phyloP scores from a whole-genome alignment of 2,797 vertebrate genomes.

The Gymnothorax reevesii region DNA sequence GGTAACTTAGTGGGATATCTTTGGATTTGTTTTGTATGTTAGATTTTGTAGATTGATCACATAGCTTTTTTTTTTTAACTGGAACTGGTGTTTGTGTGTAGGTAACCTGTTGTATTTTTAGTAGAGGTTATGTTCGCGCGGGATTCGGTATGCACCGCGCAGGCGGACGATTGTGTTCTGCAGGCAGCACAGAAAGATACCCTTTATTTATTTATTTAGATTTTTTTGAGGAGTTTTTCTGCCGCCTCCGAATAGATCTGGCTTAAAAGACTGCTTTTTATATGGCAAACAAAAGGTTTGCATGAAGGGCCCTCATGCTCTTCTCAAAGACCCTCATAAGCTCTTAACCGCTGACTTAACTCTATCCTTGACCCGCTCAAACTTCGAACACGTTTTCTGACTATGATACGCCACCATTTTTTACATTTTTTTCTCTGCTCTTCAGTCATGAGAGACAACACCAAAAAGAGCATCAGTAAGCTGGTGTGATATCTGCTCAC shows the following conservation, averaged over 20 bases:
- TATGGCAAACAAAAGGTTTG: background rate
- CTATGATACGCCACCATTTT: background rate
- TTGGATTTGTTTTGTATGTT: background rate
- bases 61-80: no score
- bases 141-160: background rate
- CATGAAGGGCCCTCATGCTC: background rate
- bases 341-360: background rate
- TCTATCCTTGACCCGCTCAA: background rate
- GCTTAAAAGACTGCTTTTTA: background rate
- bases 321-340: no score
- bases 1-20: background rate
- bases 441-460: background rate
- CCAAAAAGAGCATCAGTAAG: background rate
- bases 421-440: background rate
- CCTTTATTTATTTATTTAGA: background rate
- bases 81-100: background rate
- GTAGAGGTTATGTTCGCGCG: background rate
- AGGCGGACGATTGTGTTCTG: background rate
- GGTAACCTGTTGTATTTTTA: background rate
- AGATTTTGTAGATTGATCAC: no score
- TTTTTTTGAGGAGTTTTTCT: background rate
- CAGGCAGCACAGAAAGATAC: background rate
- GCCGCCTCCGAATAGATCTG: background rate
- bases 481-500: background rate
- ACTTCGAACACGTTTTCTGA: background rate